Percentiles rank a stretch among this genome's conserved stretches.
These are phyloP conservation scores for Laticauda laticaudata DNA, from an alignment of 2,113 vertebrate genomes.

Conservation along the genomic window DNA sequence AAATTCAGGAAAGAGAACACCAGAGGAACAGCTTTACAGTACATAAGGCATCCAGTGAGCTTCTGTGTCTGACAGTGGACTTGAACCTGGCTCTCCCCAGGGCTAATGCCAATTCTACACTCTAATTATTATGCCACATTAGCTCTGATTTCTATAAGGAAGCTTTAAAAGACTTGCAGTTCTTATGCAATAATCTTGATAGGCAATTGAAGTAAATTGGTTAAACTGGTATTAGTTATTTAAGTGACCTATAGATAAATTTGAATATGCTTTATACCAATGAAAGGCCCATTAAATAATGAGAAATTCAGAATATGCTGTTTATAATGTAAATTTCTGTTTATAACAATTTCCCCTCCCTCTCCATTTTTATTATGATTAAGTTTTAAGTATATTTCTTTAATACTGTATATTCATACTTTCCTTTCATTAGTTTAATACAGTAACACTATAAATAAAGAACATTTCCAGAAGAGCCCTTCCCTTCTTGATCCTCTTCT, in stretches of 20 bases:
- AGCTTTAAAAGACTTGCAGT: background rate
- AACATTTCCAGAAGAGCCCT: background rate
- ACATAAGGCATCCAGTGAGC: background rate
- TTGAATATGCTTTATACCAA: background rate
- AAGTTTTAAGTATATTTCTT: background rate
- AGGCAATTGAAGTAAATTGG: background rate
- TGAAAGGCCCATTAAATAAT: background rate
- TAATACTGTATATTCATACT: background rate
- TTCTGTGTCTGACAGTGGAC: background rate
- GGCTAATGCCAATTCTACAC: background rate
- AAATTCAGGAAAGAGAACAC: background rate
- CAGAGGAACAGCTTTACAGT: background rate
- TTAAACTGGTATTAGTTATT: background rate
- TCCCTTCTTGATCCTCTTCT: too few relatives aligned
- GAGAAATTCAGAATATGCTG: background rate
- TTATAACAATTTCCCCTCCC: background rate
- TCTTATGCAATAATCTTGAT: background rate
- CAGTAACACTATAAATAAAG: background rate
- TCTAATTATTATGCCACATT: background rate
- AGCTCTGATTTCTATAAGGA: background rate
- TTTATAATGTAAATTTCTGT: background rate
- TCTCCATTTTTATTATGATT: background rate
- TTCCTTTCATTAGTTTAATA: background rate
- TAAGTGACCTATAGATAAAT: background rate
- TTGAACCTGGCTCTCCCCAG: background rate